Percentiles rank a stretch among this genome's conserved stretches.
Evolutionary conservation across 2,113 vertebrate genomes (phyloP).

Genomic region (Tinamus guttatus): DNA sequence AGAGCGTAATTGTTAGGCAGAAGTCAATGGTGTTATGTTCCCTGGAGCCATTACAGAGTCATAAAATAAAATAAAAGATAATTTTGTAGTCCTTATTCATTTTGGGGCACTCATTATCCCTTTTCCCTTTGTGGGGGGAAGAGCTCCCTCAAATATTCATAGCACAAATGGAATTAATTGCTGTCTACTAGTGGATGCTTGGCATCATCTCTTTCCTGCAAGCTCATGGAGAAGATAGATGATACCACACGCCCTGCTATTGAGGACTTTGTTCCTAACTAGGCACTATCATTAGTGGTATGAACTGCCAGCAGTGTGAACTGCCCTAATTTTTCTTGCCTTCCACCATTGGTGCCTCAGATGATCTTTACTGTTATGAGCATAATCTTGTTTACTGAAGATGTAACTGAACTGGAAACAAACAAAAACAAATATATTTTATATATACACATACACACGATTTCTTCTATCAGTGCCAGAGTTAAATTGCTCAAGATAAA

Average conservation of each 20-base stretch:
- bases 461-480: not conserved
- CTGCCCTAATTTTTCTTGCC: not conserved
- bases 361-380: not conserved
- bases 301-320: not conserved
- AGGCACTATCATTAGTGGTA: not conserved
- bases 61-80: not conserved
- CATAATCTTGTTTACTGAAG: not conserved
- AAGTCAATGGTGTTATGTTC: not conserved
- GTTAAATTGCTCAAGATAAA: not conserved
- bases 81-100: not conserved
- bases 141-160: not conserved
- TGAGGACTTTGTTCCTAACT: not conserved
- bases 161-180: not conserved
- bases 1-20: not conserved
- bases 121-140: not conserved
- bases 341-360: not conserved
- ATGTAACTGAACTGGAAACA: not conserved
- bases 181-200: not conserved
- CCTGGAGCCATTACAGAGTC: not conserved
- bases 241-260: rapidly evolving
- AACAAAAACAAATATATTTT: too few species aligned
- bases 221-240: not conserved
- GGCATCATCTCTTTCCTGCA: not conserved
- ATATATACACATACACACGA: not conserved
- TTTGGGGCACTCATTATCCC: not conserved